These are phyloP conservation scores for Tinamus guttatus DNA, from an alignment of 2,113 vertebrate genomes.

Conservation along the genomic window DNA sequence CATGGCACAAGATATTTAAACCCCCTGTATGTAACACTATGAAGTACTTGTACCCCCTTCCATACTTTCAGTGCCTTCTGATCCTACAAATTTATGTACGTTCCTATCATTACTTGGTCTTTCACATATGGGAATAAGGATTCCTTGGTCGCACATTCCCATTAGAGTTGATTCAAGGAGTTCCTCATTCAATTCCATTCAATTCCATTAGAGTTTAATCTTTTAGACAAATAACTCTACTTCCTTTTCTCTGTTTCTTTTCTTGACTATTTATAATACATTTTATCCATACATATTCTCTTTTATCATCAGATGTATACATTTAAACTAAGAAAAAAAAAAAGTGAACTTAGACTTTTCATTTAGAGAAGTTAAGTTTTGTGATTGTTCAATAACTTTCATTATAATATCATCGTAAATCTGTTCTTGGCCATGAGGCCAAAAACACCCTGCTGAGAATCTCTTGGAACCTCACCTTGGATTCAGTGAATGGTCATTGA, in stretches of 20 bases:
- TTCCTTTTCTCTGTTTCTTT: neutral
- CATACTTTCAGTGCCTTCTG: constrained; percentile 14
- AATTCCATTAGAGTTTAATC: constrained; percentile 4
- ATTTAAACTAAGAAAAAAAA: neutral
- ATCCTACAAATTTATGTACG: constrained; percentile 6
- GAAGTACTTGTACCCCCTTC: neutral
- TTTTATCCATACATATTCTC: neutral
- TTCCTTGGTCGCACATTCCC: neutral
- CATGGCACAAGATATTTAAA: constrained; percentile 1
- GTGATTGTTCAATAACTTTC: neutral
- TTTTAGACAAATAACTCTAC: neutral
- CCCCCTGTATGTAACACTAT: neutral
- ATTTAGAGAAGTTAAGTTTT: neutral
- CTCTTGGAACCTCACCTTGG: neutral
- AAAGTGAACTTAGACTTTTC: neutral
- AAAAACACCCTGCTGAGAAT: neutral
- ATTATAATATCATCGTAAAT: neutral
- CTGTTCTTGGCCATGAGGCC: neutral
- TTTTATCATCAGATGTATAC: neutral
- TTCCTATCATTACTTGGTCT: constrained; percentile 4
- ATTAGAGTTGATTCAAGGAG: neutral
- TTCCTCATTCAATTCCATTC: neutral
- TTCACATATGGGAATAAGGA: neutral
- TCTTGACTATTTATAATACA: neutral
- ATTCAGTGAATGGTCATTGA: neutral